Conservation (phyloP, 2,888 invertebrate genomes). For the Heteromurus nitidus region DNA sequence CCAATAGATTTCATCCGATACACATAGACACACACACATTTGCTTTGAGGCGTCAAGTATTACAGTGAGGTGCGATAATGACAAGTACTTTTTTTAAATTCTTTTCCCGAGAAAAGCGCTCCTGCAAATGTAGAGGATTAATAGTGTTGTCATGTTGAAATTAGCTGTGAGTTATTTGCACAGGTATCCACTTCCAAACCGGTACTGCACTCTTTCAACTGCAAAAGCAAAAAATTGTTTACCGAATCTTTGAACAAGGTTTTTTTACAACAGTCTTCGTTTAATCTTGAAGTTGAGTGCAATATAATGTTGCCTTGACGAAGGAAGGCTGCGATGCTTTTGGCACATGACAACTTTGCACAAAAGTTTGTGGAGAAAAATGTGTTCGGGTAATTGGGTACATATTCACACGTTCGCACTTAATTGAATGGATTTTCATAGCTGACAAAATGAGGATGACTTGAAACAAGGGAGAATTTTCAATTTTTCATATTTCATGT, state of each 20-base stretch:
- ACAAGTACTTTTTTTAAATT: slow-evolving; percentile 2
- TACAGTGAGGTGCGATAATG: slow-evolving; percentile 5
- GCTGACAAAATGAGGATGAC: no score
- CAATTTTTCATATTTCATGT: no score
- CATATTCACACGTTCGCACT: no score
- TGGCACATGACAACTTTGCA: no score
- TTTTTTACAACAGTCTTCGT: not conserved
- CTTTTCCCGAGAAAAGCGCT: not conserved
- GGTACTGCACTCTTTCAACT: not conserved
- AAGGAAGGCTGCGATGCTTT: no score
- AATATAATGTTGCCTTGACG: no score
- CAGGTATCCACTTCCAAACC: not conserved
- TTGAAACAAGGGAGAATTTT: no score
- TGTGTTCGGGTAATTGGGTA: no score
- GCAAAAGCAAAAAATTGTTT: not conserved
- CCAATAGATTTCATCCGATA: no score
- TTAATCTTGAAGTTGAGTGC: no score
- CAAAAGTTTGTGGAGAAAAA: no score
- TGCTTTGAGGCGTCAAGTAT: slow-evolving; percentile 16
- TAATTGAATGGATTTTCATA: no score
- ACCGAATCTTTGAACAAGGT: not conserved
- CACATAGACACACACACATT: not conserved
- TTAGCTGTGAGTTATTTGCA: not conserved
- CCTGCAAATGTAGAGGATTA: not conserved
- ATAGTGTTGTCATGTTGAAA: not conserved